Evolutionary conservation across 2,888 invertebrate genomes (phyloP).

Genomic region (Epistrophella euchroma): DNA sequence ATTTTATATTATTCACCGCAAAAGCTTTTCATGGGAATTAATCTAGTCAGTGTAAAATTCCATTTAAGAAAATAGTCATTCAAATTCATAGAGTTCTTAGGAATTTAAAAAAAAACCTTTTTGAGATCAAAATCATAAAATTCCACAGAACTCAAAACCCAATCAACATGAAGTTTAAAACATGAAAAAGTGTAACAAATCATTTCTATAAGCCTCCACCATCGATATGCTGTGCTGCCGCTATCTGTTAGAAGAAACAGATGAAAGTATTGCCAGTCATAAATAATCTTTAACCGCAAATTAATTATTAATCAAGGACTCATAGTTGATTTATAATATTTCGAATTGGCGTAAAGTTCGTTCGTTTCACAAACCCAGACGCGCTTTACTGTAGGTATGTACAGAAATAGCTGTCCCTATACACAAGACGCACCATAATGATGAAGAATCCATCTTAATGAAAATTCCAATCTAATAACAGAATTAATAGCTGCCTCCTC

Average conservation of each 20-base stretch:
- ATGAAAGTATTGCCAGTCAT: slow-evolving; percentile 40
- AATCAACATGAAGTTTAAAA: not conserved
- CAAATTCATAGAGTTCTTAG: not conserved
- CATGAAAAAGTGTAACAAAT: not conserved
- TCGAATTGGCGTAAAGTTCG: slow-evolving; percentile 53
- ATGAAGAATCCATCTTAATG: slow-evolving; percentile 74
- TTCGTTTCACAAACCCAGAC: slow-evolving; percentile 5
- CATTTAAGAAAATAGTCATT: not conserved
- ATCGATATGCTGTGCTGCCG: not conserved
- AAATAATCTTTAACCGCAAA: slow-evolving; percentile 79
- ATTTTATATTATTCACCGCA: too few relatives aligned
- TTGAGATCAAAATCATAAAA: not conserved
- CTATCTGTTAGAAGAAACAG: not conserved
- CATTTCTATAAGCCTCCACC: not conserved
- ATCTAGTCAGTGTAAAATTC: too few relatives aligned
- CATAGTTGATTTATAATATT: slow-evolving; percentile 70
- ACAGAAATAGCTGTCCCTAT: not conserved
- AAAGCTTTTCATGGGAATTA: too few relatives aligned
- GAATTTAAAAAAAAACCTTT: not conserved
- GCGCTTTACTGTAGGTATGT: not conserved
- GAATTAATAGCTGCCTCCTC: slow-evolving; percentile 72
- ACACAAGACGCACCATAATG: slow-evolving; percentile 40
- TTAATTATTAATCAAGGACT: slow-evolving; percentile 83
- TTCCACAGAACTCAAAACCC: slow-evolving; percentile 4
- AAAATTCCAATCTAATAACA: slow-evolving; percentile 76